Evolutionary conservation across 2,113 vertebrate species (phyloP), one percentile per base, ranked within the genome.

Genomic region (Struthio camelus): DNA sequence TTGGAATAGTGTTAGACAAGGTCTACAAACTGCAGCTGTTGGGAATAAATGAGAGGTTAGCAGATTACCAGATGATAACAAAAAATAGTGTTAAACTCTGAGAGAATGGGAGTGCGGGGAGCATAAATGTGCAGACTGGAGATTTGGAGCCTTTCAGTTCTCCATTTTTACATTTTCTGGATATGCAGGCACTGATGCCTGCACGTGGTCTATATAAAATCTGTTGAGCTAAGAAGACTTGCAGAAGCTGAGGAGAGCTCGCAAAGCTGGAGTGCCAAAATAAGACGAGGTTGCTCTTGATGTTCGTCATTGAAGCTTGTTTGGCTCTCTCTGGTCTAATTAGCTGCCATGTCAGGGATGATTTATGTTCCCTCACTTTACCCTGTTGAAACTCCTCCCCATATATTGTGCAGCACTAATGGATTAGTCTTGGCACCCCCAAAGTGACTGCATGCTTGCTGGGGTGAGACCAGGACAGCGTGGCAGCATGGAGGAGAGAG

Each of bases 1-100:
- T 61, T 96, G 93, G 67, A 94, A 91, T 91, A 91, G 88, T 1
- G 28, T 88, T 97, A 95, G 82, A 93, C 87, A 91, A 91, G 64
- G 76, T 96, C 82, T 90, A 59, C 91, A 87, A 87, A 72, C 87
- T 91, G 89, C 93, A 96, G 96, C 75, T 96, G 91, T 93, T 94
- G 82, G 44, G 91, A 93, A 94, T 84, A 94, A 89, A 66, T 86
- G 77, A 96, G 85, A 83, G 71, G 93, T 96, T 94, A 96, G 95
- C 54, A 94, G 83, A 94, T 95, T 95, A 91, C 81, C 76, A 91
- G 76, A 75, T 94, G 91, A 96, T 97, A 93, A 94, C 87, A 87
- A 92, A 80, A 95, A 91, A 10, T 70, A 42, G 59, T 75, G 54
- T 62, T 85, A 27, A 80, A 73, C 27, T n/a, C 71, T 85, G 44